A percentile compares a stretch with the other conserved stretches of the same genome.
Evolutionary conservation across 2,888 invertebrate genomes (phyloP).

Genomic region (Pandemis cinnamomeana): DNA sequence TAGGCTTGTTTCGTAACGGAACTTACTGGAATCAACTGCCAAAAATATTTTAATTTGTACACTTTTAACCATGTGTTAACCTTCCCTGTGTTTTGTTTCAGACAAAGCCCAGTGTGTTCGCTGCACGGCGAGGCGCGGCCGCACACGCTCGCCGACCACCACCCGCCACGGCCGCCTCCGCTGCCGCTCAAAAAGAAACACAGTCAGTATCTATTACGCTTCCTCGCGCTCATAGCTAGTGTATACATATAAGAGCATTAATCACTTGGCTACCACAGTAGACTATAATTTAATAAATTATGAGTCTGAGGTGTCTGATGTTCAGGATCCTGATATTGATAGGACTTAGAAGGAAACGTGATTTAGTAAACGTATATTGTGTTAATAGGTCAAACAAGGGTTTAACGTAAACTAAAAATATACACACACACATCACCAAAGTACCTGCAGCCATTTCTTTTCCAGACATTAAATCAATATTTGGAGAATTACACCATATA

Average conservation of each 20-base stretch:
- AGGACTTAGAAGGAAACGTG: background rate
- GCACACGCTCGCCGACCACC: constrained; percentile 80
- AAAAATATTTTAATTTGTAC: background rate
- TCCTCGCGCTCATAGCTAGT: background rate
- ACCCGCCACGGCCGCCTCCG: constrained; percentile 92
- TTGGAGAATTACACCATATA: background rate
- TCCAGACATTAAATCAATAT: background rate
- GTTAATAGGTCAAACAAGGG: background rate
- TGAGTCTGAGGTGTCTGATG: background rate
- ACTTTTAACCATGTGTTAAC: background rate
- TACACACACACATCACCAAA: background rate
- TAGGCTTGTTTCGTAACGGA: background rate
- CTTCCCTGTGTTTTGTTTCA: constrained; percentile 45
- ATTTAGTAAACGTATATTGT: background rate
- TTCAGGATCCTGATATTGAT: background rate
- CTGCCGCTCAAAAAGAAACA: constrained; percentile 96
- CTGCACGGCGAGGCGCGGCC: constrained; percentile 78
- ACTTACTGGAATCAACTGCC: background rate
- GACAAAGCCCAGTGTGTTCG: constrained; percentile 67
- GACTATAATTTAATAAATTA: background rate
- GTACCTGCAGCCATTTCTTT: background rate
- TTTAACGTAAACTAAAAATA: background rate
- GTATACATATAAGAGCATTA: background rate
- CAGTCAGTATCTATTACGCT: constrained; percentile 88
- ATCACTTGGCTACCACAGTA: background rate